These are phyloP conservation scores for Plectus sambesii DNA, from an alignment of 1,140 invertebrate genomes.

Conservation along the genomic window DNA sequence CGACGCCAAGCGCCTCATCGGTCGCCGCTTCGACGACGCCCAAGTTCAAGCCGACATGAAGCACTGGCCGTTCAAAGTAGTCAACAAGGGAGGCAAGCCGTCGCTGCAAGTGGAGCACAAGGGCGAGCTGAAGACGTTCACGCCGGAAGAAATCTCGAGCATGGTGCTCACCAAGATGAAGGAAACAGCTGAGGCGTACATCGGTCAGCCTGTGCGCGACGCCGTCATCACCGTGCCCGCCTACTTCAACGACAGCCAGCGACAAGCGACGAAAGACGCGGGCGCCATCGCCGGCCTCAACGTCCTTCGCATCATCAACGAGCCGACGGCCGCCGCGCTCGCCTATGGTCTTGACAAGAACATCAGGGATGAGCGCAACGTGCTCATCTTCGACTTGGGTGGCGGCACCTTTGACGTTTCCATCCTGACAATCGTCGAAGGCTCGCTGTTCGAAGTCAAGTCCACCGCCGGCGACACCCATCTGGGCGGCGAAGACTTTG, in stretches of 20 bases:
- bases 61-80: conserved; percentile 58
- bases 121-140: conserved; percentile 25
- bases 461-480: conserved; percentile 56
- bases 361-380: conserved; percentile 49
- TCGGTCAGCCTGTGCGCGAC: conserved; percentile 49
- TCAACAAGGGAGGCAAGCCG: conserved; percentile 27
- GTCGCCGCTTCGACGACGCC: conserved; percentile 56
- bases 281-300: conserved; percentile 55
- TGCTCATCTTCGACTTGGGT: conserved; percentile 52
- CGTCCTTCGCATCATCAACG: conserved; percentile 63
- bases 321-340: conserved; percentile 66
- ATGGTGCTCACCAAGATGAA: conserved; percentile 37
- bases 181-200: conserved; percentile 29
- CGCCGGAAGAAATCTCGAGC: conserved; percentile 34
- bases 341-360: conserved; percentile 72
- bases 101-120: conserved; percentile 26
- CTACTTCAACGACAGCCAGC: conserved; percentile 62
- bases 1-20: conserved; percentile 55
- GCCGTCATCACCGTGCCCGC: conserved; percentile 19
- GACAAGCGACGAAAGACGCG: conserved; percentile 63
- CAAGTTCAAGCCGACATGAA: conserved; percentile 63
- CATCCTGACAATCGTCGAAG: conserved; percentile 70
- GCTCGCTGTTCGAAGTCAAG: conserved; percentile 54
- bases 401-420: conserved; percentile 66
- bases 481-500: conserved; percentile 49